Base-by-base conservation (phyloP, 2,888 invertebrate genomes). In the Rhagophthalmus giganteus region DNA sequence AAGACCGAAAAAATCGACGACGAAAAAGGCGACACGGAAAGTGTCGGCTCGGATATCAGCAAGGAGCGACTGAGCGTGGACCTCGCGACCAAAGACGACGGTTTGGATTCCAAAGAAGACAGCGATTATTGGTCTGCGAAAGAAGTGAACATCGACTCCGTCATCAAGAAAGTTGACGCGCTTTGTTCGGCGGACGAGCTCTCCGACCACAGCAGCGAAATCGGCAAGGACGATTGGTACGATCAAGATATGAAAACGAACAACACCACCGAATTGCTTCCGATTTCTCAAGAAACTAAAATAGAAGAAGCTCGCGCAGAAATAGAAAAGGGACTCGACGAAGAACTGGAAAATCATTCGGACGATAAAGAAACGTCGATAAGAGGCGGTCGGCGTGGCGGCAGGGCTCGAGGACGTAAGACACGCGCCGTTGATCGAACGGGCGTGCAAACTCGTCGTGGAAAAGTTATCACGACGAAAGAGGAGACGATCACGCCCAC, bases 61-160 rank as follows among this genome's bases (percentile, higher is more conserved):
- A 73, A 73, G 58, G 72, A 73, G 59, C 62, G 67, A 24, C 65
- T 70, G 2, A 69, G 69, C 55, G 67, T 67, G 14, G 73, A 73
- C 53, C 66, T 71, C 31, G 60, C 66, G 2, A 60, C 67, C 1
- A 78, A 77, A 58, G 79, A 79, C 33, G 78, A 79, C 59, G 49
- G 48, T 7, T 35, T 69, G 46, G 80, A 80, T 61, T 79, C 79
- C 20, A 81, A 85, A 59, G 73, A 88, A 62, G 87, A 87, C 66
- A 84, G 81, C 63, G 87, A 87, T 69, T 85, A 84, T 60, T 89
- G 88, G 88, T 86, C 86, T 24, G 85, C 86, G 3, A 88, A 88
- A 71, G 88, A 88, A 65, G 80, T 88, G 1, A 88, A 88, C 65
- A 87, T 88, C 57, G 88, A 89, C 60, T 88, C 88, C 11, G 89